A percentile compares a stretch with the other conserved stretches of the same genome.
These are phyloP conservation scores for Epistrophe grossulariae DNA, from an alignment of 2,888 invertebrate genomes.

Conservation along the genomic window DNA sequence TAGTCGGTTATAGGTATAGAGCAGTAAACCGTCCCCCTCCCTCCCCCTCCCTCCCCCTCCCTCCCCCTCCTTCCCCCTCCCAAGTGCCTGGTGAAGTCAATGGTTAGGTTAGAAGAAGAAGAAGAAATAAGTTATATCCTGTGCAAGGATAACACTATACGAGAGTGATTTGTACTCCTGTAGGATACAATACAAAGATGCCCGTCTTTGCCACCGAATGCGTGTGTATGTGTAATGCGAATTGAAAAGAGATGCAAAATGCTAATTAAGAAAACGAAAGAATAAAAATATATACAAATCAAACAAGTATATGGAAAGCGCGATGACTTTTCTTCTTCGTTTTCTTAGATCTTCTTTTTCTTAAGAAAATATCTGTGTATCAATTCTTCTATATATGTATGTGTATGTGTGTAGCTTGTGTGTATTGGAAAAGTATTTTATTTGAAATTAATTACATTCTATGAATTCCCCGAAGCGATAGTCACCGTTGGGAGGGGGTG, in stretches of 20 bases:
- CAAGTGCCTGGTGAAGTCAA: not conserved
- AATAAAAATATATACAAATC: conserved; percentile 55
- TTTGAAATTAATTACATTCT: conserved; percentile 63
- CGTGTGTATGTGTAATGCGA: conserved; percentile 47
- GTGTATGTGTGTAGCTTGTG: not conserved
- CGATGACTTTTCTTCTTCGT: conserved; percentile 47
- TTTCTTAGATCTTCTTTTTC: conserved; percentile 39
- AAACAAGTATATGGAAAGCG: conserved; percentile 41
- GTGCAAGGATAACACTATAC: conserved; percentile 49
- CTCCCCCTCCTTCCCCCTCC: not conserved
- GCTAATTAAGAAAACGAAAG: conserved; percentile 73
- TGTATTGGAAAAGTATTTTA: conserved; percentile 31
- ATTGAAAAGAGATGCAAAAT: conserved; percentile 71
- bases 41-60: not conserved
- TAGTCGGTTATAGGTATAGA: not conserved
- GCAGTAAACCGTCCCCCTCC: not conserved
- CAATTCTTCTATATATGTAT: not conserved
- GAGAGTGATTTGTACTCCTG: conserved; percentile 58
- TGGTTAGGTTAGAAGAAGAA: conserved; percentile 36
- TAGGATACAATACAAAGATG: conserved; percentile 49
- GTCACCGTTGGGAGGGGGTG: not conserved
- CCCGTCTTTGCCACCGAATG: conserved; percentile 14
- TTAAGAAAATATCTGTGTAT: conserved; percentile 3
- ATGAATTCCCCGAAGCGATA: conserved; percentile 13
- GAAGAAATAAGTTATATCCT: conserved; percentile 65